Evolutionary conservation across 1,140 invertebrate genomes (phyloP).

Genomic region (Teleopsis dalmanni): DNA sequence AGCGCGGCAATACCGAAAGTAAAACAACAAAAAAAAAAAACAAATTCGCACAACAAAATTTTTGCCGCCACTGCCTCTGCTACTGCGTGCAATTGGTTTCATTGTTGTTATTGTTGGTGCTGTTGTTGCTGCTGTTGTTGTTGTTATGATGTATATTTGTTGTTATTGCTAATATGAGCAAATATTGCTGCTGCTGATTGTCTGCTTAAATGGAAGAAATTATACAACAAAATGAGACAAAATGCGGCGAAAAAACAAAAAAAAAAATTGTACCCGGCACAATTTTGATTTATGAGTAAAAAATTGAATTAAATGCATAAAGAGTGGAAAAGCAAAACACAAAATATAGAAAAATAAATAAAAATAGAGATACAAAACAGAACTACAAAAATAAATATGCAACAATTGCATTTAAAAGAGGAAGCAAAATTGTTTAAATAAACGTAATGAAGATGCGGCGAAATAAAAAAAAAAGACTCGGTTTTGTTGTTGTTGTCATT

Average conservation of each 20-base stretch:
- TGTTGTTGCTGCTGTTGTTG: background rate
- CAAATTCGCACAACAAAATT: background rate
- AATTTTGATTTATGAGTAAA: slow-evolving; percentile 43
- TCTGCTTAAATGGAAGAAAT: background rate
- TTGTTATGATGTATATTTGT: background rate
- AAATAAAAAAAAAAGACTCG: no score
- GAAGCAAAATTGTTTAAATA: no score
- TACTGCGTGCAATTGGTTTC: background rate
- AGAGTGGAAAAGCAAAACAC: no score
- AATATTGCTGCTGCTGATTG: background rate
- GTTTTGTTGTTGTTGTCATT: no score
- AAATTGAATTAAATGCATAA: slow-evolving; percentile 44
- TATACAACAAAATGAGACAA: background rate
- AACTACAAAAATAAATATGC: no score
- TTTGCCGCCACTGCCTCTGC: background rate
- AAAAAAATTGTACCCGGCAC: slow-evolving; percentile 40
- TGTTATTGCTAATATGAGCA: background rate
- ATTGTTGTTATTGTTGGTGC: background rate
- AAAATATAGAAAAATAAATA: no score
- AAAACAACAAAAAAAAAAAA: slow-evolving; percentile 1
- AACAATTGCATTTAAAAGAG: no score
- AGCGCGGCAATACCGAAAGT: background rate
- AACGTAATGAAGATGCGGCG: no score
- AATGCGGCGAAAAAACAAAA: slow-evolving; percentile 21
- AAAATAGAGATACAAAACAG: no score